These are phyloP conservation scores for Gymnobelideus leadbeateri DNA, from an alignment of 2,113 vertebrate genomes.

Conservation along the genomic window DNA sequence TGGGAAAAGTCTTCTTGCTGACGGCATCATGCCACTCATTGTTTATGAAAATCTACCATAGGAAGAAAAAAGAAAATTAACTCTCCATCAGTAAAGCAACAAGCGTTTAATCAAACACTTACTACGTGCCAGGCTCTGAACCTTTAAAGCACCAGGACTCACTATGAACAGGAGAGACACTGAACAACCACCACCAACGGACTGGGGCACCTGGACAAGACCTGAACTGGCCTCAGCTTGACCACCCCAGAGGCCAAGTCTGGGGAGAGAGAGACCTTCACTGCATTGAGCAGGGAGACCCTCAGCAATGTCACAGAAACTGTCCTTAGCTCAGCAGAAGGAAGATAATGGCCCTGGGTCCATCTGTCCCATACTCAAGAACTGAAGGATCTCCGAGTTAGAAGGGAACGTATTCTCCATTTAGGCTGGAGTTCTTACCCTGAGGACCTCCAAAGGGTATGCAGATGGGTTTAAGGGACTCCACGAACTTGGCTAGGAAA, in stretches of 20 bases:
- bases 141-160: neutral
- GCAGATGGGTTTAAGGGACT: too few species aligned
- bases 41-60: constrained; percentile 94
- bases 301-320: neutral
- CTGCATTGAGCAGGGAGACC: neutral
- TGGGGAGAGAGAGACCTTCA: neutral
- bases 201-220: neutral
- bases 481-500: too few species aligned
- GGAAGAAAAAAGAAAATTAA: constrained; percentile 28
- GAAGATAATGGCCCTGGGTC: neutral
- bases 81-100: neutral
- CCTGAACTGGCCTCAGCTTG: neutral
- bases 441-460: too few species aligned
- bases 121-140: neutral
- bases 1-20: constrained; percentile 93
- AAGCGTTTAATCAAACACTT: neutral
- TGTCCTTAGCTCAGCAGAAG: neutral
- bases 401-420: too few species aligned
- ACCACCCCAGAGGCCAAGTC: neutral
- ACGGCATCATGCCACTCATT: constrained; percentile 94
- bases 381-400: too few species aligned
- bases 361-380: too few species aligned
- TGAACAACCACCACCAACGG: neutral
- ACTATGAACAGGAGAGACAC: neutral
- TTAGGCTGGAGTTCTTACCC: too few species aligned